These are phyloP conservation scores for Nicator chloris DNA, from an alignment of 2,113 vertebrate species.

Conservation along the genomic window DNA sequence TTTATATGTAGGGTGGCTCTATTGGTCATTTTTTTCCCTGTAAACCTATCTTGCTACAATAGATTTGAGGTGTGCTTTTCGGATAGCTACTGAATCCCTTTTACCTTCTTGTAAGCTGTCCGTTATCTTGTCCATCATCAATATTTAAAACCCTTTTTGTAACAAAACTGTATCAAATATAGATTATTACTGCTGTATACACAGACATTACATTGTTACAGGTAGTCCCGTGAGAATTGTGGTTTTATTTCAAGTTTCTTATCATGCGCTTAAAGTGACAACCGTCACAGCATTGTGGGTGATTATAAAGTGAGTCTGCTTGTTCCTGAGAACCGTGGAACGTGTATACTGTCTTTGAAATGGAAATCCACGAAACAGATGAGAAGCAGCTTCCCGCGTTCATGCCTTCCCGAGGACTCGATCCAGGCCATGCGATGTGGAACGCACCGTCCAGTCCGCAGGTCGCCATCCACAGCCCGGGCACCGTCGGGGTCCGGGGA, in stretches of 20 bases:
- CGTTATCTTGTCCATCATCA: background rate
- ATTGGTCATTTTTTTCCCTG: background rate
- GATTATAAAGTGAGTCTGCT: background rate
- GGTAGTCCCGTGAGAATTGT: background rate
- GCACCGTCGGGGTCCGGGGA: background rate
- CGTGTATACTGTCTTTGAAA: background rate
- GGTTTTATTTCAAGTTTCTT: slow-evolving; percentile 29
- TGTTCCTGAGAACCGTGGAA: background rate
- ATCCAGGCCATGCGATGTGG: rapidly evolving
- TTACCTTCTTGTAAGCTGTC: background rate
- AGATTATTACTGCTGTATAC: background rate
- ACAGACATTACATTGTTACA: background rate
- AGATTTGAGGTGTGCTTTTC: background rate
- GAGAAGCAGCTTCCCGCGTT: background rate
- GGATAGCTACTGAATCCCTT: background rate
- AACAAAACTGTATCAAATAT: background rate
- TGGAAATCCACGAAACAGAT: background rate
- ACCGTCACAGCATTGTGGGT: background rate
- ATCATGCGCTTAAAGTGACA: background rate
- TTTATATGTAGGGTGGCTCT: background rate
- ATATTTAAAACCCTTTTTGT: background rate
- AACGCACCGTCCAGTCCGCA: background rate
- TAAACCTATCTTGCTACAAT: background rate
- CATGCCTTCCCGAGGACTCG: background rate
- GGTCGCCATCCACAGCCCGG: background rate